Evolutionary conservation across 1,140 invertebrate genomes (phyloP), one percentile per base, ranked within the genome.

Genomic region (Drosophila tristis): DNA sequence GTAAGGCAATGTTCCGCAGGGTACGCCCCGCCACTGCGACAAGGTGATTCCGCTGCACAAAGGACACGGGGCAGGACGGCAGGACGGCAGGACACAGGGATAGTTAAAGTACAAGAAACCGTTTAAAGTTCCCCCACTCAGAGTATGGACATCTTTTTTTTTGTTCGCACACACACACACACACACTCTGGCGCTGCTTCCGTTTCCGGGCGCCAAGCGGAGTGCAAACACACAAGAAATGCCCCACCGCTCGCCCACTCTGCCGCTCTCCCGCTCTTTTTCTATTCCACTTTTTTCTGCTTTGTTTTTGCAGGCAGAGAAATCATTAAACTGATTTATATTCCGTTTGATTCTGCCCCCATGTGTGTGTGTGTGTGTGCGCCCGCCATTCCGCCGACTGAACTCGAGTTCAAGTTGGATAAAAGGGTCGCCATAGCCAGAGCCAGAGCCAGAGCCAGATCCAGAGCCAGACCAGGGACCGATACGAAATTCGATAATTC

Each of bases 241-340:
- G 1, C 20, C 20, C 20, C 20, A 23, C 26, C 26, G 26, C 26
- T 29, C 11, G 3, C 11, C 35, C 11, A 3, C 11, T 39, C 9
- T 11, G 9, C 35, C 29, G 23, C 20, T 66, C 42, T 51, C 11
- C 0, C 20, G 20, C 15, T 11, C 8, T 26, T 55, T 51, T 74
- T 8, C 50, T 20, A 11, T 61, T 9, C 23, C 20, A 8, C 23
- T 20, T 20, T 26, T 74, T 53, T 57, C 47, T 54, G 45, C 42
- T 72, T 66, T 75, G 56, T 80, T 80, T 72, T 72, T 75, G 16
- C 74, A 77, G 78, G 78, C 78, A 78, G 67, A 70, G 73, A 78
- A 82, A 82, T 78, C 74, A 82, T 82, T 82, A 78, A 81, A 82
- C 79, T 82, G 79, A 82, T 82, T 82, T 82, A 82, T 82, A 82